Evolutionary conservation across 2,113 vertebrate species (phyloP).

Genomic region (Cryptomyrus ogoouensis): DNA sequence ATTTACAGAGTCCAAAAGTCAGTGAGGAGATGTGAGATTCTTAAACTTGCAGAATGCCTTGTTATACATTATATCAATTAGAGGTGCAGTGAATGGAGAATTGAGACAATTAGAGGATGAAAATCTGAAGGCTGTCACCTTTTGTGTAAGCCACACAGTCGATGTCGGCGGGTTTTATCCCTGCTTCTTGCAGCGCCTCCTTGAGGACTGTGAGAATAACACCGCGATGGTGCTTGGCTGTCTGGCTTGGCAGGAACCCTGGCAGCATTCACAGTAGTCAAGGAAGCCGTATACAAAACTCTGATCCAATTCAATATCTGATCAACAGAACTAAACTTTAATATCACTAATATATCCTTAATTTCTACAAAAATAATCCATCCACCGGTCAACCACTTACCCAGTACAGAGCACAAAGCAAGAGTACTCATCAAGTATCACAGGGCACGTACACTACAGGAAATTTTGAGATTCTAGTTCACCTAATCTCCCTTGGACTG

Average conservation of each 20-base stretch:
- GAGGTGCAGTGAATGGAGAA: background rate
- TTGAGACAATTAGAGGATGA: background rate
- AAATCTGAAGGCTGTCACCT: conserved; percentile 52
- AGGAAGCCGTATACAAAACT: background rate
- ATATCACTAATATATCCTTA: background rate
- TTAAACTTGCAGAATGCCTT: background rate
- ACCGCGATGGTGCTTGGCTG: conserved; percentile 74
- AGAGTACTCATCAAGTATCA: background rate
- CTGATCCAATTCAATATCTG: background rate
- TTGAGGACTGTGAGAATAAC: conserved; percentile 72
- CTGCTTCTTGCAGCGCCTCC: conserved; percentile 73
- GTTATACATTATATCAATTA: background rate
- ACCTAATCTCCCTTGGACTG: background rate
- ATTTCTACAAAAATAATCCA: background rate
- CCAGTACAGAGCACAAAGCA: background rate
- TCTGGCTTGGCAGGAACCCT: conserved; percentile 84
- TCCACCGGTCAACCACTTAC: background rate
- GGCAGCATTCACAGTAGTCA: background rate
- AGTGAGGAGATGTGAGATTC: background rate
- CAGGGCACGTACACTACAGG: background rate
- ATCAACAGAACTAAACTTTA: background rate
- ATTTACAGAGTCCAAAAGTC: background rate
- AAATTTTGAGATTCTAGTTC: background rate
- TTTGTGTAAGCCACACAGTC: conserved; percentile 85
- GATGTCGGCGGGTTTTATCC: conserved; percentile 64